Conservation (phyloP, 2,888 invertebrate species). For the Neoascia interrupta region DNA sequence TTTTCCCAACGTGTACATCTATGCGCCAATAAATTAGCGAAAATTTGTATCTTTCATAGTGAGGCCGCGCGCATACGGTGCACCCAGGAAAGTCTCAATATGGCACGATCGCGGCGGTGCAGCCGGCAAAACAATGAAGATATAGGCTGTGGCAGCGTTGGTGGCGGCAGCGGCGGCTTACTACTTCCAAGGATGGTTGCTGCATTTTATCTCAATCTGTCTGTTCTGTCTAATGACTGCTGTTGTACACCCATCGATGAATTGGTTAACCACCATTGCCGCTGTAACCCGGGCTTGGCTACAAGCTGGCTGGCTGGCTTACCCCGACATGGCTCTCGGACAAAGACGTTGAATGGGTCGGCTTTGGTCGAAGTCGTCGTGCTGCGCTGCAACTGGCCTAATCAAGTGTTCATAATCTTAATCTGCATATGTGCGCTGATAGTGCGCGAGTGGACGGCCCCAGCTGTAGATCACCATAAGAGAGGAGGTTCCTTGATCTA, state of each 20-base stretch:
- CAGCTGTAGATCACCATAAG: constrained; percentile 56
- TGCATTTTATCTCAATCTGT: constrained; percentile 69
- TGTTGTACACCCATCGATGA: constrained; percentile 69
- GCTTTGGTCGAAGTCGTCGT: constrained; percentile 39
- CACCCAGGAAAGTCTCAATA: constrained; percentile 29
- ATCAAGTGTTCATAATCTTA: constrained; percentile 69
- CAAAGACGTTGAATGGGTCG: constrained; percentile 5
- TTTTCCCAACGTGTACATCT: constrained; percentile 39
- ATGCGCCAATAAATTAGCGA: constrained; percentile 68
- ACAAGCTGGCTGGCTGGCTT: not conserved
- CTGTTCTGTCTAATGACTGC: constrained; percentile 69
- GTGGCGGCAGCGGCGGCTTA: too few relatives aligned
- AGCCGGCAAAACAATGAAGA: constrained; percentile 41
- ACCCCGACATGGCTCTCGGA: not conserved
- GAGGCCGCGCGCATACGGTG: not conserved
- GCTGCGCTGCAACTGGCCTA: constrained; percentile 28
- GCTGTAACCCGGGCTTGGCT: too few relatives aligned
- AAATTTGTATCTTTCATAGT: constrained; percentile 62
- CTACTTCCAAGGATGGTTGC: constrained; percentile 60
- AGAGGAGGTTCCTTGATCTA: constrained; percentile 68
- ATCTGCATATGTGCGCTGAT: constrained; percentile 69
- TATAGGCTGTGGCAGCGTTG: constrained; percentile 28
- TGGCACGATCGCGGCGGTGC: constrained; percentile 22
- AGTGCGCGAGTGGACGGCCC: constrained; percentile 52
- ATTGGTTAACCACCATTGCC: constrained; percentile 64